Evolutionary conservation across 2,113 vertebrate genomes (phyloP).

Genomic region (Loxodonta africana): DNA sequence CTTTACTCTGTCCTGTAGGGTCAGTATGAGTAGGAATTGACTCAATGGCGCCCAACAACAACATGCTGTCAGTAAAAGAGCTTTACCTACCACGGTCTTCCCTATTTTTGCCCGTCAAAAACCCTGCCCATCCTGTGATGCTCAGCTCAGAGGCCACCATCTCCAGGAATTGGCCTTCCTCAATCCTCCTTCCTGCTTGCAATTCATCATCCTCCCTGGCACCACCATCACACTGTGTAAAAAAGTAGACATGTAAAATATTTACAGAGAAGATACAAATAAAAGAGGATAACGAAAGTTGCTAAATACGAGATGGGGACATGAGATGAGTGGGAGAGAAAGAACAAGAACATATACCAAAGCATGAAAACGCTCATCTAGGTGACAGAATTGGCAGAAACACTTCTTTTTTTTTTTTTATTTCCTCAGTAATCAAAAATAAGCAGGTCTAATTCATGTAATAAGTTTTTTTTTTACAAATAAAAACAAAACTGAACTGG

Average conservation of each 20-base stretch:
- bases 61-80: background rate
- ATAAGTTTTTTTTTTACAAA: background rate
- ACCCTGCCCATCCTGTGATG: background rate
- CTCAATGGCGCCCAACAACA: background rate
- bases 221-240: background rate
- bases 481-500: background rate
- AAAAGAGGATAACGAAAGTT: background rate
- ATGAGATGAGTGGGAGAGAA: background rate
- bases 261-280: background rate
- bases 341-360: background rate
- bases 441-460: background rate
- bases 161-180: background rate
- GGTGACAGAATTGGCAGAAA: background rate
- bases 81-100: background rate
- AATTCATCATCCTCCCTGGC: background rate
- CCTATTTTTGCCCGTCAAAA: background rate
- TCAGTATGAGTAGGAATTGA: background rate
- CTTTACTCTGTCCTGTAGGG: background rate
- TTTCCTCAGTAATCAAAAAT: background rate
- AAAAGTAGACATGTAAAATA: background rate
- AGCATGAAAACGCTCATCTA: background rate
- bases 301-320: background rate
- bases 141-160: background rate
- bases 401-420: background rate
- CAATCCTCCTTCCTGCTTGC: background rate